Conservation (phyloP, 1,140 invertebrate genomes). For the Orussus abietinus region DNA sequence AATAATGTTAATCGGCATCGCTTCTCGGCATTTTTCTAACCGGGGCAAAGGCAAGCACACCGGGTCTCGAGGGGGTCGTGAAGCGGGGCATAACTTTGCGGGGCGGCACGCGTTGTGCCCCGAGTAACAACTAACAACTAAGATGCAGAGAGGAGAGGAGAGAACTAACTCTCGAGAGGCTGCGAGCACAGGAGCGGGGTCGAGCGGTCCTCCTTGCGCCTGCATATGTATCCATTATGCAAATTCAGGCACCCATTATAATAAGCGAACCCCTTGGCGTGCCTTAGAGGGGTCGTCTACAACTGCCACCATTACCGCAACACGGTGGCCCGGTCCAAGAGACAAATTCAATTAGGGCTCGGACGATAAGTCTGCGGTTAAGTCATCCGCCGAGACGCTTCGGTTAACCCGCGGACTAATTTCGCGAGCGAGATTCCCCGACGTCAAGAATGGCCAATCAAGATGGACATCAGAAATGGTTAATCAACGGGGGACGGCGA, state of each 20-base stretch:
- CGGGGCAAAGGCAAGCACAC: too few relatives aligned
- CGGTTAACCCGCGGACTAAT: too few relatives aligned
- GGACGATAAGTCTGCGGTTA: conserved; percentile 14
- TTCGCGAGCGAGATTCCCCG: too few relatives aligned
- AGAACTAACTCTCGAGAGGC: conserved; percentile 21
- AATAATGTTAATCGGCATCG: too few relatives aligned
- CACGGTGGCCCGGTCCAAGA: conserved; percentile 15
- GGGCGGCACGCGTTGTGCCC: conserved; percentile 32
- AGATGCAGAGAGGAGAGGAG: conserved; percentile 25
- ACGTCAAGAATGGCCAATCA: too few relatives aligned
- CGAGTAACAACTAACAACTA: conserved; percentile 49
- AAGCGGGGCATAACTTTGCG: conserved; percentile 46
- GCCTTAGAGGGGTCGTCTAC: conserved; percentile 15
- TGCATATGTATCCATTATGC: conserved; percentile 53
- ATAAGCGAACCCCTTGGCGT: conserved; percentile 40
- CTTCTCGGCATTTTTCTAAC: too few relatives aligned
- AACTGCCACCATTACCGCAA: conserved; percentile 22
- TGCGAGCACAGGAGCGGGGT: conserved; percentile 20
- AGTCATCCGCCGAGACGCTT: too few relatives aligned
- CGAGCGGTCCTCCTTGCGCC: conserved; percentile 35
- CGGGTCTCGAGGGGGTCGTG: conserved; percentile 34
- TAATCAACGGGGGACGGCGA: too few relatives aligned
- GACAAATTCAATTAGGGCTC: conserved; percentile 20
- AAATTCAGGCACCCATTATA: conserved; percentile 51
- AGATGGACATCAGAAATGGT: too few relatives aligned